A percentile compares a stretch with the other conserved stretches of the same genome.
phyloP scores from a whole-genome alignment of 2,888 invertebrate genomes.

The Rhorus exstirpatorius region DNA sequence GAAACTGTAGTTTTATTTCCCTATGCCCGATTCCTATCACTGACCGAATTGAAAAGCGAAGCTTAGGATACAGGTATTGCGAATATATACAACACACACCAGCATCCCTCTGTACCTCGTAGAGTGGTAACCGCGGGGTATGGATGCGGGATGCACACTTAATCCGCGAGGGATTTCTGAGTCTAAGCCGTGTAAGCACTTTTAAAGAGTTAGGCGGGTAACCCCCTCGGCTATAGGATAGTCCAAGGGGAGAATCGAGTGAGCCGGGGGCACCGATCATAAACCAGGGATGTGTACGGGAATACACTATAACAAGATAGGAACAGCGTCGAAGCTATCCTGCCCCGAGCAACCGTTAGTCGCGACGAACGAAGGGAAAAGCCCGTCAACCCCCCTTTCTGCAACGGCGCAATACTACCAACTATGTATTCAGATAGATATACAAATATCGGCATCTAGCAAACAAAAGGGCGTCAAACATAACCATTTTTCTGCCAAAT shows the following conservation, averaged over 20 bases:
- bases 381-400: conserved; percentile 45
- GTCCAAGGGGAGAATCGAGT: conserved; percentile 12
- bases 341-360: conserved; percentile 55
- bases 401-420: conserved; percentile 33
- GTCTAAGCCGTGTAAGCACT: conserved; percentile 73
- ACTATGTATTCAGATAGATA: conserved; percentile 37
- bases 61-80: conserved; percentile 15
- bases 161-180: conserved; percentile 72
- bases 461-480: conserved; percentile 36
- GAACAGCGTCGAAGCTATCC: conserved; percentile 50
- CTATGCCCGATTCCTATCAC: too few relatives aligned
- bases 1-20: too few relatives aligned
- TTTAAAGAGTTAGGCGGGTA: conserved; percentile 71
- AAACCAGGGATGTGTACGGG: conserved; percentile 57
- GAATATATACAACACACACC: background rate
- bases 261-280: conserved; percentile 67
- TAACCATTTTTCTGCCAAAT: background rate
- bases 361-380: conserved; percentile 49
- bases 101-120: conserved; percentile 7
- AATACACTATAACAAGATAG: conserved; percentile 58
- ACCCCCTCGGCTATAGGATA: conserved; percentile 33
- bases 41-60: background rate
- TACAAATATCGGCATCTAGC: background rate
- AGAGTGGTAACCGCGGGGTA: conserved; percentile 59
- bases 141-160: conserved; percentile 67